Base-by-base conservation (phyloP, 1,140 invertebrate species). In the Brachionus manjavacas region DNA sequence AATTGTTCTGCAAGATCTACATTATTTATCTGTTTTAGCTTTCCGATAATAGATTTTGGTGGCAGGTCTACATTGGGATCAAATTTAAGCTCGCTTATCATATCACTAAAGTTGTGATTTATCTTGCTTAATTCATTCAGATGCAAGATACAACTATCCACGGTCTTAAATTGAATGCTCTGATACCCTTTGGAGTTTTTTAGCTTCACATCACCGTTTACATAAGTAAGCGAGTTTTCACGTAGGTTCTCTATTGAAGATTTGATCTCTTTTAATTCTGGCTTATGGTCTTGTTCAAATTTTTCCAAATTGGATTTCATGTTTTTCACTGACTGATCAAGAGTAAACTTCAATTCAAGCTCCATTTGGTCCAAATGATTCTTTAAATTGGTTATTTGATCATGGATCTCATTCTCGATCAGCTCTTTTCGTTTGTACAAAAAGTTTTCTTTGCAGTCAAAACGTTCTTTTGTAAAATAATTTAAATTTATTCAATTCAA, bases 31-130 rank as follows among this genome's bases (percentile, higher is more conserved):
- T 64, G 64, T 35, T 81, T 81, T 7, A 81, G n/a, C 16, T 81
- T 60, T 20, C 79, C 79, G n/a, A 81, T 64, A 28, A 81, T 23
- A 3, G 52, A 3, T 35, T 64, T 81, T 12, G 52, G 12, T 81
- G 79, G 79, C 28, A 81, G 31, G 0, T 81, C 79, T 20, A 60
- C 52, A 81, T 60, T 64, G 4, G 79, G 79, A 28, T 81, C 79
- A 81, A 81, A 81, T 81, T n/a, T 81, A 9, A 81, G 52, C 52
- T 81, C 79, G 14, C 39, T 35, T 7, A 60, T 64, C 79, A 81
- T 81, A 23, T 81, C 79, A 41, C 39, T 46, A 31, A 81, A 64
- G 11, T 52, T 35, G 20, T 68, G 6, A 23, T 46, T 81, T 35
- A 81, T 23, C 39, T 66, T 43, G 11, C 31, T n/a, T 6, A 81